A percentile compares a stretch with the other conserved stretches of the same genome.
phyloP scores from a whole-genome alignment of 2,113 vertebrate genomes.

The Hiodon tergisus region DNA sequence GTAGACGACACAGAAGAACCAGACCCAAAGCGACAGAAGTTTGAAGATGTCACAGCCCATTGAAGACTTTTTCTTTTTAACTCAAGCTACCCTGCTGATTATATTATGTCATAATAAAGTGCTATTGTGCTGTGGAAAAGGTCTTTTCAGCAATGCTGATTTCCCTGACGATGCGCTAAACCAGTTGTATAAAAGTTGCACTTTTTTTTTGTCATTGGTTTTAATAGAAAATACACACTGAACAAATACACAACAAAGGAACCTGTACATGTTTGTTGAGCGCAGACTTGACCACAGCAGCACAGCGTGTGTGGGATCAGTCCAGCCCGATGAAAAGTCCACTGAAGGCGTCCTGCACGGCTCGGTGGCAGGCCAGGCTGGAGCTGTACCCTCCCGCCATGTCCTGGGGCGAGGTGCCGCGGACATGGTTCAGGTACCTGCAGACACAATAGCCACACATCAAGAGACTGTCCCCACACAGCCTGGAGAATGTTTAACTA shows the following conservation, averaged over 20 bases:
- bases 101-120: background rate
- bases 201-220: constrained; percentile 10
- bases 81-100: background rate
- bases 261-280: background rate
- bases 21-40: constrained; percentile 71
- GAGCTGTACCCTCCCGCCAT: constrained; percentile 89
- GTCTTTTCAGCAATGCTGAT: background rate
- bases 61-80: constrained; percentile 12
- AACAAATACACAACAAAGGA: constrained; percentile 2
- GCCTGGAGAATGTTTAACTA: background rate
- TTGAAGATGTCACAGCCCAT: constrained; percentile 40
- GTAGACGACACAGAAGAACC: constrained; percentile 67
- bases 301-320: constrained; percentile 26
- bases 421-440: constrained; percentile 92
- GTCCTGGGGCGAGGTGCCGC: constrained; percentile 80
- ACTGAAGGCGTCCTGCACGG: constrained; percentile 92
- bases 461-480: background rate
- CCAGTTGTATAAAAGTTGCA: background rate
- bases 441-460: constrained; percentile 37
- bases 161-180: no score
- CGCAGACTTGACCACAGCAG: background rate
- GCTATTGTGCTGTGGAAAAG: background rate
- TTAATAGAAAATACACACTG: constrained; percentile 10
- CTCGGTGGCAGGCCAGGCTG: constrained; percentile 85
- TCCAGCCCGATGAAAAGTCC: constrained; percentile 66